Conservation (phyloP, 2,113 vertebrate genomes). For the Entelurus aequoreus region DNA sequence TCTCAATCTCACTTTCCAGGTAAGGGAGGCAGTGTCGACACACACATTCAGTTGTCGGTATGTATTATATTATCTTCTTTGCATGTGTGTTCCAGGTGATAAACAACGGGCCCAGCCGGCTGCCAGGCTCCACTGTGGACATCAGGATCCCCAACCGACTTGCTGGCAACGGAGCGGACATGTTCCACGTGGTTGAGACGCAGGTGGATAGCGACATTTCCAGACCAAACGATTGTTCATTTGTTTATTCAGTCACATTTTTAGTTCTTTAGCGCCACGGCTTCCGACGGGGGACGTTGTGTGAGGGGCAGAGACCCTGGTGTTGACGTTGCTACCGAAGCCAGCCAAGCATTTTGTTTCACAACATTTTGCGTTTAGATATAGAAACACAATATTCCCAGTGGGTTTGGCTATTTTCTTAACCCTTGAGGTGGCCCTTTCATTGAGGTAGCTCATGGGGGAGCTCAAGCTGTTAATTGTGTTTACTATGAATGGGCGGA, state of each 20-base stretch:
- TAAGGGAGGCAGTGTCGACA: slow-evolving; percentile 43
- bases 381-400: slow-evolving; percentile 56
- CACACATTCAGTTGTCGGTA: neutral
- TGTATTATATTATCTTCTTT: slow-evolving; percentile 18
- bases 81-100: slow-evolving; percentile 76
- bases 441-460: slow-evolving; percentile 54
- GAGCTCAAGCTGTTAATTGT: slow-evolving; percentile 65
- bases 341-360: slow-evolving; percentile 48
- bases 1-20: slow-evolving; percentile 94
- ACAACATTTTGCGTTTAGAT: slow-evolving; percentile 56
- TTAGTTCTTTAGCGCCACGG: slow-evolving; percentile 7
- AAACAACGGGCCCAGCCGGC: slow-evolving; percentile 93
- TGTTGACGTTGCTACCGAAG: slow-evolving; percentile 51
- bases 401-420: slow-evolving; percentile 52
- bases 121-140: slow-evolving; percentile 84
- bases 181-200: slow-evolving; percentile 86
- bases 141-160: slow-evolving; percentile 90
- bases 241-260: slow-evolving; percentile 33
- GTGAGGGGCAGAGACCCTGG: slow-evolving; percentile 22
- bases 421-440: slow-evolving; percentile 54
- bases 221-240: slow-evolving; percentile 35
- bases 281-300: slow-evolving; percentile 11
- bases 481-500: slow-evolving; percentile 59
- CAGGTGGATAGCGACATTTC: slow-evolving; percentile 74
- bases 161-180: slow-evolving; percentile 81